Base-by-base conservation (phyloP, 1,140 invertebrate species). In the Copidosoma floridanum region DNA sequence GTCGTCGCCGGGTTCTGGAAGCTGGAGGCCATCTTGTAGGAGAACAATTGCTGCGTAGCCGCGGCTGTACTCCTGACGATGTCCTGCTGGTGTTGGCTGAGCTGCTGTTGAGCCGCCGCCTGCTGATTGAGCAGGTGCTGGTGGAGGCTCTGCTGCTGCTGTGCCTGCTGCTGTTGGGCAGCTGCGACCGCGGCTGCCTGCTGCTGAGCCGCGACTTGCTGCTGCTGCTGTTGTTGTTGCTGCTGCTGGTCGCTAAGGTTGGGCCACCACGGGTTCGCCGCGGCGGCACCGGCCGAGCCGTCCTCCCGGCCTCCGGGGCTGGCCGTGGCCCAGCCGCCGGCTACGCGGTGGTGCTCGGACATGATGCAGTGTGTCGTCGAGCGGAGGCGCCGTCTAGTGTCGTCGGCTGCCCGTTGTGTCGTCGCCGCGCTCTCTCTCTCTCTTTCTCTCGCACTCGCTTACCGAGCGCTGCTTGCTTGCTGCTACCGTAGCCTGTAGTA, bases 11-110 rank as follows among this genome's bases (percentile, higher is more conserved):
- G 85, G 73, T 88, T 89, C 65, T 89, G 86, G 81, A 90, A 89
- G 72, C 86, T 88, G 72, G 86, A 87, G 72, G 89, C 87, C 89
- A 91, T 90, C 83, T 91, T 92, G 80, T 92, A 92, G 60, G 87
- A 86, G 73, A 90, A 90, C 63, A 91, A 82, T 74, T 91, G 89
- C 72, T 90, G 89, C 50, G 85, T 85, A 38, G 84, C 85, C 44
- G 86, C 81, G 52, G 83, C 84, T 65, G 82, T 84, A 59, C 78
- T 82, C 58, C 77, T 77, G 24, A 77, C 79, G 38, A 81, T 73
- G 57, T 79, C 79, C 63, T 79, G 78, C 65, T 80, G 77, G 35
- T 81, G 79, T n/a, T 72, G 68, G n/a, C 71, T 69, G 47, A 72
- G 65, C 26, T 71, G 71, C 35, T 72, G 68, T 26, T 74, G 69